These are phyloP conservation scores for Orius insidiosus DNA, from an alignment of 1,140 invertebrate species.

Conservation along the genomic window DNA sequence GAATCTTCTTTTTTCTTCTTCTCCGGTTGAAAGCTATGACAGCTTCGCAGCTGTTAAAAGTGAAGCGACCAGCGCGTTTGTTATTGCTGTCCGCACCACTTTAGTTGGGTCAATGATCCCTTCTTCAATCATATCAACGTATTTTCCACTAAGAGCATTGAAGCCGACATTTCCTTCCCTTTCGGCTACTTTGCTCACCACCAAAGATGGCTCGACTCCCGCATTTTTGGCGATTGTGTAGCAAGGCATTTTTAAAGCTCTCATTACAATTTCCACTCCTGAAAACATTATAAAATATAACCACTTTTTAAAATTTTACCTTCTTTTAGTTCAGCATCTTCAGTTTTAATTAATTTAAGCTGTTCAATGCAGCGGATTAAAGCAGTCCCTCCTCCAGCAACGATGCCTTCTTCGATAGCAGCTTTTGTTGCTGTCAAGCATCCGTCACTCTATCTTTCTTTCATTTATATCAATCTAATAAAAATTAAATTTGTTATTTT, in stretches of 20 bases:
- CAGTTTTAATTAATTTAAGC: constrained; percentile 33
- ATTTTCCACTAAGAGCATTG: constrained; percentile 41
- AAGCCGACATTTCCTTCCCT: constrained; percentile 34
- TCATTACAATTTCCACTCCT: constrained; percentile 77
- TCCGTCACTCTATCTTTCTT: constrained; percentile 61
- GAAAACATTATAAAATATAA: too few relatives aligned
- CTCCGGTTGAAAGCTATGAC: too few relatives aligned
- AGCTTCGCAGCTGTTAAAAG: too few relatives aligned
- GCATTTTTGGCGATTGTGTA: constrained; percentile 92
- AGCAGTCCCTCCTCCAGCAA: constrained; percentile 52
- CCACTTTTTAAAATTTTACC: too few relatives aligned
- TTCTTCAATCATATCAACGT: constrained; percentile 42
- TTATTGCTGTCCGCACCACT: constrained; percentile 19
- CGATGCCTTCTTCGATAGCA: constrained; percentile 58
- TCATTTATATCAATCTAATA: constrained; percentile 44
- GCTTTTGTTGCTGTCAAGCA: constrained; percentile 55
- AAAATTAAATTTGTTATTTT: too few relatives aligned
- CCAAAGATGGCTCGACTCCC: constrained; percentile 80
- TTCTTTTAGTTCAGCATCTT: constrained; percentile 33
- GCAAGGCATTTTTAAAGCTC: constrained; percentile 80
- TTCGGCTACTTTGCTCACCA: constrained; percentile 66
- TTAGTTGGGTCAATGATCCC: constrained; percentile 61
- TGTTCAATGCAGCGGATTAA: constrained; percentile 36
- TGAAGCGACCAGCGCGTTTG: too few relatives aligned
- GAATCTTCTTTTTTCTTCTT: too few relatives aligned